Evolutionary conservation across 2,888 invertebrate genomes (phyloP).

Genomic region (Lasioglossum zephyrum): DNA sequence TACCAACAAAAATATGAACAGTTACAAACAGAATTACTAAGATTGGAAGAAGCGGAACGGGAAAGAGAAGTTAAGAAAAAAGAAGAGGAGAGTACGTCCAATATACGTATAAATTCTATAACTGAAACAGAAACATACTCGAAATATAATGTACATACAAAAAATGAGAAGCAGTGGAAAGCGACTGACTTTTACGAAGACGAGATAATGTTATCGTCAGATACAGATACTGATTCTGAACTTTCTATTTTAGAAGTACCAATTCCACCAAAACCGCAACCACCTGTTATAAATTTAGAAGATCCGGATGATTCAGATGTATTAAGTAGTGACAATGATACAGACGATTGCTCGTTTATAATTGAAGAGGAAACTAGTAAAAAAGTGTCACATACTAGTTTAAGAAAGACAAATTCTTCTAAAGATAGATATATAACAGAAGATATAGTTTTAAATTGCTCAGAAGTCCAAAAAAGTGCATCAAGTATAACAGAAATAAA

Average conservation of each 20-base stretch:
- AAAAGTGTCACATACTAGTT: not conserved
- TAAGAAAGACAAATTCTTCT: not conserved
- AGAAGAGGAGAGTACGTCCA: not conserved
- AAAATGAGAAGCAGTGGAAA: constrained; percentile 25
- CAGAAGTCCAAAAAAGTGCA: constrained; percentile 67
- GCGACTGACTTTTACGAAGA: constrained; percentile 9
- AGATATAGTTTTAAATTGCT: constrained; percentile 75
- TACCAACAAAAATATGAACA: constrained; percentile 40
- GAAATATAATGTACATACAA: constrained; percentile 43
- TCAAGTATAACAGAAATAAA: constrained; percentile 72
- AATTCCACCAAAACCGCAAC: constrained; percentile 79
- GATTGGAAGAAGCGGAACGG: not conserved
- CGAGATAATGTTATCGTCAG: constrained; percentile 17
- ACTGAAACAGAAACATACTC: constrained; percentile 23
- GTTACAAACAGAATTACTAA: constrained; percentile 12
- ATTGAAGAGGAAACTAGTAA: not conserved
- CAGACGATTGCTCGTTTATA: not conserved
- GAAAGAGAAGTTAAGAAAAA: not conserved
- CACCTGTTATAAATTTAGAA: constrained; percentile 76
- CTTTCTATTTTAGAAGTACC: constrained; percentile 81
- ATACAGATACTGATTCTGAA: constrained; percentile 73
- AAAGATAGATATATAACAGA: not conserved
- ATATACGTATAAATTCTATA: not conserved
- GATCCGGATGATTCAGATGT: constrained; percentile 73
- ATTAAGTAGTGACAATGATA: not conserved